Conservation (phyloP, 2,113 vertebrate species). For the Sebastes fasciatus region DNA sequence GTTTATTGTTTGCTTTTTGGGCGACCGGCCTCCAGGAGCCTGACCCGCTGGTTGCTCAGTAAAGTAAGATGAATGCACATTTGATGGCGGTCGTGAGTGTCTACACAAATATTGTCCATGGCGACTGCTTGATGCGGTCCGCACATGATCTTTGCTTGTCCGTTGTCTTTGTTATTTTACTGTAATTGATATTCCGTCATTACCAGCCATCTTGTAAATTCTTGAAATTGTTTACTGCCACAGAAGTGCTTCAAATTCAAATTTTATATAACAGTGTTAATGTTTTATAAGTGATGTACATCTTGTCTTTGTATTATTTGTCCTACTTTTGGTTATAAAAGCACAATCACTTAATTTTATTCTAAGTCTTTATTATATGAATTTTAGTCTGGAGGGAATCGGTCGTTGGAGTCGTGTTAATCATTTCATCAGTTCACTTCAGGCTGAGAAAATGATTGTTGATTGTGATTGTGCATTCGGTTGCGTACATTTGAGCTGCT, state of each 20-base stretch:
- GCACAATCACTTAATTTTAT: constrained; percentile 99
- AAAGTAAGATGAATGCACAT: constrained; percentile 72
- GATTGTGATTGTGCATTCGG: constrained; percentile 69
- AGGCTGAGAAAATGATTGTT: constrained; percentile 68
- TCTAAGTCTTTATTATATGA: constrained; percentile 93
- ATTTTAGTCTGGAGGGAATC: constrained; percentile 86
- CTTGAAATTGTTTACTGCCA: constrained; percentile 88
- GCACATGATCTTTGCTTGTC: constrained; percentile 68
- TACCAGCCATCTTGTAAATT: constrained; percentile 87
- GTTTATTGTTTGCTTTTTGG: constrained; percentile 65
- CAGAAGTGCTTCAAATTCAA: constrained; percentile 92
- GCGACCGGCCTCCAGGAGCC: constrained; percentile 53
- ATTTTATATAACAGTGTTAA: constrained; percentile 96
- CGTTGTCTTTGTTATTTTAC: constrained; percentile 69
- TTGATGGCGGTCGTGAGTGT: constrained; percentile 69
- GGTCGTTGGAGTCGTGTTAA: constrained; percentile 56
- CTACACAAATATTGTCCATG: constrained; percentile 60
- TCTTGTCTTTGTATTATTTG: constrained; percentile 82
- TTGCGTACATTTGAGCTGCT: constrained; percentile 75
- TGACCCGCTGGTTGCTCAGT: constrained; percentile 48
- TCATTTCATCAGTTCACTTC: constrained; percentile 52
- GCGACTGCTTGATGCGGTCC: constrained; percentile 61
- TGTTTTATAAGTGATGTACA: constrained; percentile 86
- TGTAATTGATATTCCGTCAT: constrained; percentile 76
- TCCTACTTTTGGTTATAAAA: constrained; percentile 94